These are phyloP conservation scores for Dysdera silvatica DNA, from an alignment of 1,140 invertebrate species.

Conservation along the genomic window DNA sequence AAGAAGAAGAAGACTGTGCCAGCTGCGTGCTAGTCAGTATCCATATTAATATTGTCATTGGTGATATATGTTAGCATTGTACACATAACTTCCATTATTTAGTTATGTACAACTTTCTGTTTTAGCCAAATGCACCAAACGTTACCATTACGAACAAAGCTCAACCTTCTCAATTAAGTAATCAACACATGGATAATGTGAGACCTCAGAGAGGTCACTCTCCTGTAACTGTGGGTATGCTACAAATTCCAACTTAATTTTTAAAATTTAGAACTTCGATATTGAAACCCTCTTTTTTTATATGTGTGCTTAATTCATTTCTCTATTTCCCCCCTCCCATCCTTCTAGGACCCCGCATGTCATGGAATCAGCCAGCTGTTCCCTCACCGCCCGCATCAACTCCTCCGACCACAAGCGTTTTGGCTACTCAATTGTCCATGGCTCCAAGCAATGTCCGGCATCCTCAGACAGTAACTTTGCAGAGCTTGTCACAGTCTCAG, in stretches of 20 bases:
- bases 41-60: too few species aligned
- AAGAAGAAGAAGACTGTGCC: too few species aligned
- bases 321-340: too few species aligned
- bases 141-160: conserved; percentile 33
- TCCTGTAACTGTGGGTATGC: conserved; percentile 24
- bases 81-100: too few species aligned
- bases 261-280: too few species aligned
- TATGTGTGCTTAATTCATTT: too few species aligned
- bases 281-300: too few species aligned
- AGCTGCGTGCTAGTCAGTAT: too few species aligned
- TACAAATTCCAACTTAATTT: too few species aligned
- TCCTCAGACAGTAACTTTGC: too few species aligned
- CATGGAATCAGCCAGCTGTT: conserved; percentile 24
- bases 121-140: conserved; percentile 35
- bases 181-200: conserved; percentile 21
- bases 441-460: conserved; percentile 10
- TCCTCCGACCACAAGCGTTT: conserved; percentile 21
- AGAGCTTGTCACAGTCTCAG: too few species aligned
- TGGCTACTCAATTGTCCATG: conserved; percentile 23
- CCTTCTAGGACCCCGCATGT: conserved; percentile 6
- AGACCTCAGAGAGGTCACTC: conserved; percentile 25
- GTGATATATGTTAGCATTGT: too few species aligned
- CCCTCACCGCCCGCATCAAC: conserved; percentile 28
- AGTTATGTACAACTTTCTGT: conserved; percentile 21
- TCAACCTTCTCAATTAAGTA: conserved; percentile 1